These are phyloP conservation scores for Dynastes grantii DNA, from an alignment of 2,888 invertebrate genomes.

Conservation along the genomic window DNA sequence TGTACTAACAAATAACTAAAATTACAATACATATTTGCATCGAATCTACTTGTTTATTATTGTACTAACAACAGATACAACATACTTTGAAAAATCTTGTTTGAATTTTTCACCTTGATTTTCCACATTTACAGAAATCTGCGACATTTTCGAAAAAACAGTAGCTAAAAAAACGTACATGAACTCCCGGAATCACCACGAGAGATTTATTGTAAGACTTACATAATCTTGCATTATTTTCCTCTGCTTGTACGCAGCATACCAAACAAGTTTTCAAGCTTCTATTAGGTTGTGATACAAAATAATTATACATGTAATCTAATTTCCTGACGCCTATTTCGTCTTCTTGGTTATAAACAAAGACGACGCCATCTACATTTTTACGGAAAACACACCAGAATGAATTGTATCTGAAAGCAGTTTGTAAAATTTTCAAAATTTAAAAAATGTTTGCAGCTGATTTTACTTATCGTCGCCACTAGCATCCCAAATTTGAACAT, in stretches of 20 bases:
- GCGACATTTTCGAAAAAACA: conserved; percentile 61
- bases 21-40: not conserved
- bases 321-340: conserved; percentile 59
- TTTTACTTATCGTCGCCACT: conserved; percentile 62
- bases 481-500: conserved; percentile 62
- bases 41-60: conserved; percentile 40
- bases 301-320: conserved; percentile 62
- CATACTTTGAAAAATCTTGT: conserved; percentile 60
- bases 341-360: conserved; percentile 60
- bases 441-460: not conserved
- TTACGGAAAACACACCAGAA: conserved; percentile 62
- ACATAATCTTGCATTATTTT: conserved; percentile 59
- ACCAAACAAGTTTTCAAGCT: conserved; percentile 60
- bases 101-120: conserved; percentile 60
- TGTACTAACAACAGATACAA: conserved; percentile 53
- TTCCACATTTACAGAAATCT: conserved; percentile 60
- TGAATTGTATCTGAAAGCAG: conserved; percentile 57
- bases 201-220: conserved; percentile 42
- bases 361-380: conserved; percentile 61
- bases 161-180: conserved; percentile 55
- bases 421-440: not conserved
- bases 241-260: conserved; percentile 57
- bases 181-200: not conserved
- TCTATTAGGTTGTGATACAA: conserved; percentile 60
- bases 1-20: not conserved